phyloP scores from a whole-genome alignment of 1,140 invertebrate genomes.

The Pogonomyrmex californicus region DNA sequence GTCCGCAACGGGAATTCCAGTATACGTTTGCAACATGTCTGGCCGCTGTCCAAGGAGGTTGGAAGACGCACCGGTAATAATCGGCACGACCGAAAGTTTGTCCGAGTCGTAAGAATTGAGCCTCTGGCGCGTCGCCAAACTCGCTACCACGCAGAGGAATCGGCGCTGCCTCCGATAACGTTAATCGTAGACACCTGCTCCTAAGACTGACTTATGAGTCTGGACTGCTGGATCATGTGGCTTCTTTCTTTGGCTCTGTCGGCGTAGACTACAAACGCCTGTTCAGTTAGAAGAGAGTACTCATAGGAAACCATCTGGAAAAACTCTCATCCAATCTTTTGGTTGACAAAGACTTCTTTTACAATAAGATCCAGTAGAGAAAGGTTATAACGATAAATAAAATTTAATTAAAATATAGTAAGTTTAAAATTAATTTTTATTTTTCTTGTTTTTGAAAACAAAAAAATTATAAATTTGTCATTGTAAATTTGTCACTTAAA shows the following conservation, averaged over 20 bases:
- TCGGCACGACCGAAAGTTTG: conserved; percentile 75
- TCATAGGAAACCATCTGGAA: not conserved
- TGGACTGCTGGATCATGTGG: conserved; percentile 64
- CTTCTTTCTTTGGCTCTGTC: conserved; percentile 24
- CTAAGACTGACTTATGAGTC: conserved; percentile 74
- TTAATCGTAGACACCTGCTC: conserved; percentile 79
- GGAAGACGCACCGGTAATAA: conserved; percentile 79
- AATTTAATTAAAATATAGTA: not conserved
- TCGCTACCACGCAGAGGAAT: conserved; percentile 63
- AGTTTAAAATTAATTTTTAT: not conserved
- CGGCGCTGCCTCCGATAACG: conserved; percentile 72
- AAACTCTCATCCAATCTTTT: not conserved
- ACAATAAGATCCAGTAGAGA: not conserved
- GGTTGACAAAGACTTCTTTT: not conserved
- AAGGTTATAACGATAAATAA: too few relatives aligned
- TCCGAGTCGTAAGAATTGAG: conserved; percentile 75
- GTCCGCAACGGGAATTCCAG: conserved; percentile 73
- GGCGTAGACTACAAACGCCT: not conserved
- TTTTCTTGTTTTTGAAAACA: not conserved
- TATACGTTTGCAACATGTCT: conserved; percentile 77
- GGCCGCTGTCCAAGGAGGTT: conserved; percentile 81
- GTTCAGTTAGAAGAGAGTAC: not conserved
- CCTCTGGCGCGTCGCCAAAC: conserved; percentile 71
- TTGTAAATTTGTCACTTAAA: not conserved
- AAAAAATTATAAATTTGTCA: not conserved